These are phyloP conservation scores for Pentalonia nigronervosa DNA, from an alignment of 1,140 invertebrate genomes.

Conservation along the genomic window DNA sequence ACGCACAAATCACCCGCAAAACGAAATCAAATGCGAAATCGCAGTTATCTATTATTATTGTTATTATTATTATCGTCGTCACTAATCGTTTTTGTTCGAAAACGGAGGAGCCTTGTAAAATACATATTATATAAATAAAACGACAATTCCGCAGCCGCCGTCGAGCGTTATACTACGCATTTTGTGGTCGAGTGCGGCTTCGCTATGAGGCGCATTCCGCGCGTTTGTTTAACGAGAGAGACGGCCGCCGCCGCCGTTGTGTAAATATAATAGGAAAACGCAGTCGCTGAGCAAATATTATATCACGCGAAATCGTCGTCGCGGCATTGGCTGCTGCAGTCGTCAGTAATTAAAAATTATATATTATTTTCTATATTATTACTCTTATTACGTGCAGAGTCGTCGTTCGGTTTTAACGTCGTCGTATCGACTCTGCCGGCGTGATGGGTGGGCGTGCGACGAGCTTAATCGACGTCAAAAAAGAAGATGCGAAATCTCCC, in stretches of 20 bases:
- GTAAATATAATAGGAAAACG: constrained; percentile 11
- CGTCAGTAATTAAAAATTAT: constrained; percentile 14
- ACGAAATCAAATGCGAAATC: not conserved
- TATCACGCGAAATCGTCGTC: not conserved
- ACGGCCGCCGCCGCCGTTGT: too few species aligned
- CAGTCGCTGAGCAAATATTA: not conserved
- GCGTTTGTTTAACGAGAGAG: not conserved
- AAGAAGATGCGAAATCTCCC: not conserved
- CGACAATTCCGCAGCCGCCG: not conserved
- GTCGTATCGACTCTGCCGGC: not conserved
- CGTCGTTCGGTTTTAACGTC: not conserved
- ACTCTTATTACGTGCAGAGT: not conserved
- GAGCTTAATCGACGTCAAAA: constrained; percentile 14
- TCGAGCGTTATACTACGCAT: not conserved
- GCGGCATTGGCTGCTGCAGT: not conserved
- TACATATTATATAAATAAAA: not conserved
- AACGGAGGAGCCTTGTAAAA: not conserved
- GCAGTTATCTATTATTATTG: not conserved
- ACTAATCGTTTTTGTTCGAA: constrained; percentile 1
- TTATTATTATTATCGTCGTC: not conserved
- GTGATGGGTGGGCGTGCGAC: not conserved
- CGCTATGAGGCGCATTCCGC: not conserved
- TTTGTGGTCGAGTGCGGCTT: not conserved
- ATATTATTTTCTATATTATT: too few species aligned
- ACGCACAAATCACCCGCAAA: not conserved